Conservation (phyloP, 2,888 invertebrate genomes). For the Nymphalis urticae region DNA sequence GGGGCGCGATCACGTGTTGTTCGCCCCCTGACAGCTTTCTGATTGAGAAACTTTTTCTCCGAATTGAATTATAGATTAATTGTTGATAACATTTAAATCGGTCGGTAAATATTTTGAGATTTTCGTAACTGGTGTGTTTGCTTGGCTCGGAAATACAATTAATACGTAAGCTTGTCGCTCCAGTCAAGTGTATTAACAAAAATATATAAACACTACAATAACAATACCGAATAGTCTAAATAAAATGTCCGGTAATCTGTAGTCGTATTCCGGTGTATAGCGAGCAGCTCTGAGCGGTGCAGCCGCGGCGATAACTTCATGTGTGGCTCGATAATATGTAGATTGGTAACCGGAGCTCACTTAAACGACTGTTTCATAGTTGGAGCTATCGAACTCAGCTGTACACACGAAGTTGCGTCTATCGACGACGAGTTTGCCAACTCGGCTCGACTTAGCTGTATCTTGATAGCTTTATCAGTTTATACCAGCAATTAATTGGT, state of each 20-base stretch:
- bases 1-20: constrained; percentile 17
- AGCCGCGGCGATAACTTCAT: no score
- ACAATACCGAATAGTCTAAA: no score
- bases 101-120: not conserved
- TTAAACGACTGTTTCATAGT: constrained; percentile 13
- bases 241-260: no score
- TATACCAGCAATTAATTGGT: constrained; percentile 10
- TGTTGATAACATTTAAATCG: constrained; percentile 18
- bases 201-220: no score
- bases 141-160: no score
- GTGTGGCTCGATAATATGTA: not conserved
- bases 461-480: constrained; percentile 14
- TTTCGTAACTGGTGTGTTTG: no score
- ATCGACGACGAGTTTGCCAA: constrained; percentile 1
- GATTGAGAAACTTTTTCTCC: constrained; percentile 33
- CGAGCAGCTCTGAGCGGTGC: no score
- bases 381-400: not conserved
- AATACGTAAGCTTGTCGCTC: no score
- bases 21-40: constrained; percentile 25
- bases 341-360: not conserved
- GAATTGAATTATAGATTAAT: constrained; percentile 28
- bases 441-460: constrained; percentile 1
- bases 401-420: constrained; percentile 5
- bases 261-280: no score
- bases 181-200: no score